These are phyloP conservation scores for Callyntrura guangdongensis DNA, from an alignment of 2,888 invertebrate genomes.

Conservation along the genomic window DNA sequence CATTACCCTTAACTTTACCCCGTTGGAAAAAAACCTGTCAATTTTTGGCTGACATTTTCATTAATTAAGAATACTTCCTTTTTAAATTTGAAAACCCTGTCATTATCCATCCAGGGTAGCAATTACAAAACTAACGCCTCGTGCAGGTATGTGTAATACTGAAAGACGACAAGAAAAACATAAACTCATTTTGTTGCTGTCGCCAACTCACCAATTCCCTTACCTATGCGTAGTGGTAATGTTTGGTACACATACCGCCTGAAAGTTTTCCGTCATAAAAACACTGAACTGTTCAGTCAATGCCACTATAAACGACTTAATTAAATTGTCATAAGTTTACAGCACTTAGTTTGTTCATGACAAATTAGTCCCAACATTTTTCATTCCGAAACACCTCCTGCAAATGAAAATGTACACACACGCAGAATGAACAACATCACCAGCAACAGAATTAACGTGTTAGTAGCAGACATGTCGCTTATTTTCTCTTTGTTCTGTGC, in stretches of 20 bases:
- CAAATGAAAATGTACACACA: not conserved
- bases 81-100: no score
- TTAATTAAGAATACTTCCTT: no score
- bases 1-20: no score
- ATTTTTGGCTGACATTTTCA: no score
- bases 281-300: not conserved
- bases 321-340: conserved; percentile 62
- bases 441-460: not conserved
- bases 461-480: not conserved
- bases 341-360: conserved; percentile 34
- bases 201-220: no score
- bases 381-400: not conserved
- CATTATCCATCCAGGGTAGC: no score
- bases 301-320: conserved; percentile 10
- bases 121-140: no score
- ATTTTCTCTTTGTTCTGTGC: not conserved
- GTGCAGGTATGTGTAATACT: not conserved
- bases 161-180: not conserved
- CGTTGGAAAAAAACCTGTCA: no score
- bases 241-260: no score
- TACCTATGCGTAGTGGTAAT: no score
- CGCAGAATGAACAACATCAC: not conserved
- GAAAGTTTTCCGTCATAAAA: no score
- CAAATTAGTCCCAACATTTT: conserved; percentile 46
- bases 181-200: not conserved